phyloP scores from a whole-genome alignment of 2,888 invertebrate genomes.

The Callimorpha dominula region DNA sequence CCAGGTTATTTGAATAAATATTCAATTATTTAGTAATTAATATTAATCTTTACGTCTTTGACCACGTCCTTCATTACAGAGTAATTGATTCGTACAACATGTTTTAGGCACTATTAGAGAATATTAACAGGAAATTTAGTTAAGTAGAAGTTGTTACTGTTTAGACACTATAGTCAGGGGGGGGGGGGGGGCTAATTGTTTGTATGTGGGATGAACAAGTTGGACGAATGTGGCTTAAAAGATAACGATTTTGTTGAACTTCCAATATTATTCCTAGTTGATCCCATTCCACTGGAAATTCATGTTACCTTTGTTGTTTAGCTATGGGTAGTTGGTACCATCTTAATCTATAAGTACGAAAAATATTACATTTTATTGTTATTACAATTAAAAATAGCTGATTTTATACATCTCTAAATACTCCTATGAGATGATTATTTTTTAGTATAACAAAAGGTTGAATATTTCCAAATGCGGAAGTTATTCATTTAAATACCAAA shows the following conservation, averaged over 20 bases:
- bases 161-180: not conserved
- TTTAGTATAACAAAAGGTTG: constrained; percentile 5
- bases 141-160: not conserved
- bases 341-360: too few relatives aligned
- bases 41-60: constrained; percentile 1
- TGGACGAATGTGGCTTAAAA: not conserved
- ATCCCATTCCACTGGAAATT: not conserved
- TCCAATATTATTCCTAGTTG: not conserved
- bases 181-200: too few relatives aligned
- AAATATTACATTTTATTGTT: too few relatives aligned
- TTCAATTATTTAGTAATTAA: constrained; percentile 5
- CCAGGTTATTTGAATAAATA: not conserved
- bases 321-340: not conserved
- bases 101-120: not conserved
- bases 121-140: not conserved
- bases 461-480: constrained; percentile 32
- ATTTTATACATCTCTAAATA: not conserved
- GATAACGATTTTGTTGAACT: not conserved
- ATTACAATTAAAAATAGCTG: not conserved
- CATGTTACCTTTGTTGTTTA: not conserved
- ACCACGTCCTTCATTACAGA: not conserved
- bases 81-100: not conserved
- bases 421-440: not conserved
- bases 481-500: constrained; percentile 26
- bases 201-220: not conserved